A percentile compares a stretch with the other conserved stretches of the same genome.
These are phyloP conservation scores for Chaetura pelagica DNA, from an alignment of 2,113 vertebrate species.

Conservation along the genomic window DNA sequence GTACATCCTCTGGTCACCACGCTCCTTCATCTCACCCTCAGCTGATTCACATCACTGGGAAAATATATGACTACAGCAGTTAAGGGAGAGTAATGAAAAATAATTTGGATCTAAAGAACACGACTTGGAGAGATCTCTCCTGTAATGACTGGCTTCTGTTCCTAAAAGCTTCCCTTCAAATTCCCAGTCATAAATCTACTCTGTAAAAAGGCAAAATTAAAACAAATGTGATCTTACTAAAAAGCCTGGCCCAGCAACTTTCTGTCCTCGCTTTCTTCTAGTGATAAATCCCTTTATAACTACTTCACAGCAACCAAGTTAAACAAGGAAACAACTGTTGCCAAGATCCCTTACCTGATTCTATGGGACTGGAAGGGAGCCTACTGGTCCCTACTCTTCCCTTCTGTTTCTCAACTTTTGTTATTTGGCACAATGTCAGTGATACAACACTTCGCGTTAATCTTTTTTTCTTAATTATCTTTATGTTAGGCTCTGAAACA, in stretches of 20 bases:
- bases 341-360: background rate
- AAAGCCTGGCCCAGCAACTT: background rate
- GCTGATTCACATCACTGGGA: background rate
- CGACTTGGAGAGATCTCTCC: background rate
- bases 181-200: background rate
- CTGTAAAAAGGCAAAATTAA: background rate
- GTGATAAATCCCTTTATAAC: background rate
- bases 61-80: background rate
- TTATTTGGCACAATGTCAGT: background rate
- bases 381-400: background rate
- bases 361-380: background rate
- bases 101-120: background rate
- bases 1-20: background rate
- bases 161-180: background rate
- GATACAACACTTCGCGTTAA: background rate
- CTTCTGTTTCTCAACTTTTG: background rate
- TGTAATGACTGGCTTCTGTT: background rate
- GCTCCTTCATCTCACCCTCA: background rate
- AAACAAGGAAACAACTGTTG: background rate
- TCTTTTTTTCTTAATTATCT: background rate
- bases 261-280: background rate
- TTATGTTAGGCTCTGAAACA: background rate
- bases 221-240: background rate
- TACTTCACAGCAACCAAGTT: background rate
- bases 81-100: background rate